A percentile compares a stretch with the other conserved stretches of the same genome.
Evolutionary conservation across 2,888 invertebrate genomes (phyloP).

Genomic region (Troides helena): DNA sequence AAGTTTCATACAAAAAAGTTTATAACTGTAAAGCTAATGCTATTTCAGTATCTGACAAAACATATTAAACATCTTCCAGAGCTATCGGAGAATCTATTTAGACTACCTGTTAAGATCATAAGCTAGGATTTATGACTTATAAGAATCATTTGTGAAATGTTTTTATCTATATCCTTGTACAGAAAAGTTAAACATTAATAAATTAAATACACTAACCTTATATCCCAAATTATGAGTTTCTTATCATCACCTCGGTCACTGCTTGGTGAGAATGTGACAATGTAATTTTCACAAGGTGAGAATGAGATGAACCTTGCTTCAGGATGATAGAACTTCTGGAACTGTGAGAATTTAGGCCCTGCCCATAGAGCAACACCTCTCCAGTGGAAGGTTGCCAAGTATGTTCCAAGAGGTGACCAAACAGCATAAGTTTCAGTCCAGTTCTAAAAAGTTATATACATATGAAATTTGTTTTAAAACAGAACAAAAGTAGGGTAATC

Average conservation of each 20-base stretch:
- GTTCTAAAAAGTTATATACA: constrained; percentile 74
- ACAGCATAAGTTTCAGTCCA: constrained; percentile 98
- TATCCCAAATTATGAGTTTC: constrained; percentile 97
- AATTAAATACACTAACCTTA: constrained; percentile 77
- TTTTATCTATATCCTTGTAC: too few relatives aligned
- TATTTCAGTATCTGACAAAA: too few relatives aligned
- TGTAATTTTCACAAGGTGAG: constrained; percentile 97
- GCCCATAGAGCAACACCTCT: constrained; percentile 98
- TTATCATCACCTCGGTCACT: constrained; percentile 86
- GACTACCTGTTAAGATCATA: too few relatives aligned
- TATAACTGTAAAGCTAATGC: too few relatives aligned
- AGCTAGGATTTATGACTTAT: too few relatives aligned
- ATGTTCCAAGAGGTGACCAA: constrained; percentile 99
- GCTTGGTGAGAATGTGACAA: constrained; percentile 95
- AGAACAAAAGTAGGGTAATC: too few relatives aligned
- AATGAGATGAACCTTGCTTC: constrained; percentile 98
- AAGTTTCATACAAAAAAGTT: too few relatives aligned
- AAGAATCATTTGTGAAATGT: too few relatives aligned
- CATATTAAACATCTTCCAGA: too few relatives aligned
- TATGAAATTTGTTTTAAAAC: too few relatives aligned
- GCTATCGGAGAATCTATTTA: too few relatives aligned
- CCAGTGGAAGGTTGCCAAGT: constrained; percentile 97
- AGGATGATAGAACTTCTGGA: constrained; percentile 93
- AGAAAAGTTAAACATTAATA: neutral
- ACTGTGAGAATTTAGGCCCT: constrained; percentile 94